Evolutionary conservation across 2,113 vertebrate species (phyloP), one percentile per base, ranked within the genome.

Genomic region (Ascaphus truei): DNA sequence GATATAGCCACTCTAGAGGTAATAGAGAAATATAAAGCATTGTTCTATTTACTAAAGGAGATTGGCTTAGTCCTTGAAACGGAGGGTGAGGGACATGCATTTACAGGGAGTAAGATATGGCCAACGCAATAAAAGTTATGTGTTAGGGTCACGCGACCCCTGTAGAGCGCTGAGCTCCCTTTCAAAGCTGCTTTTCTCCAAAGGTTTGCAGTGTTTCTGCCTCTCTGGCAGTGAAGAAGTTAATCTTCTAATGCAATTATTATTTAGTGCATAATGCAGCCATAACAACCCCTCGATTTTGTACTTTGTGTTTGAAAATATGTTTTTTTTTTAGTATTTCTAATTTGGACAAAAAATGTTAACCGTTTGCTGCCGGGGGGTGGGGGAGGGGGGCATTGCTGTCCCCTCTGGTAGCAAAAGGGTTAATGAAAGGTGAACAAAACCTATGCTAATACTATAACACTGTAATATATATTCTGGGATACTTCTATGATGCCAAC

Each of bases 31-130:
- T 94, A 95, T 95, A 96, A 97, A 95, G 93, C 94, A 95, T 94
- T 90, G 93, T 92, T 95, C 94, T 96, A 96, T 98, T 98, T 98
- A 96, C 93, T 95, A 94, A 98, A 94, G 91, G 91, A 95, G 95
- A 98, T 96, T 96, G 94, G 92, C 91, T 92, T 83, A 92, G 93
- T 93, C 90, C 93, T 95, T 97, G 92, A 96, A 89, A 95, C 91
- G 88, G 91, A 95, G 86, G 85, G 84, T 83, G 86, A 87, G 91
- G 90, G 95, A 96, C 94, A 96, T 90, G 88, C 91, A 92, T 88
- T 94, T 93, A 91, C 78, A 90, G 91, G 89, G 94, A 95, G 92
- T 96, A 92, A 94, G 93, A 95, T 95, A 95, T 92, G 91, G 93
- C 89, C 87, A 90, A 91, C 93, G 92, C 85, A 84, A 89, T 83